Percentiles rank a stretch among this genome's conserved stretches.
phyloP scores from a whole-genome alignment of 1,140 invertebrate species.

The Ditylenchus dipsaci region DNA sequence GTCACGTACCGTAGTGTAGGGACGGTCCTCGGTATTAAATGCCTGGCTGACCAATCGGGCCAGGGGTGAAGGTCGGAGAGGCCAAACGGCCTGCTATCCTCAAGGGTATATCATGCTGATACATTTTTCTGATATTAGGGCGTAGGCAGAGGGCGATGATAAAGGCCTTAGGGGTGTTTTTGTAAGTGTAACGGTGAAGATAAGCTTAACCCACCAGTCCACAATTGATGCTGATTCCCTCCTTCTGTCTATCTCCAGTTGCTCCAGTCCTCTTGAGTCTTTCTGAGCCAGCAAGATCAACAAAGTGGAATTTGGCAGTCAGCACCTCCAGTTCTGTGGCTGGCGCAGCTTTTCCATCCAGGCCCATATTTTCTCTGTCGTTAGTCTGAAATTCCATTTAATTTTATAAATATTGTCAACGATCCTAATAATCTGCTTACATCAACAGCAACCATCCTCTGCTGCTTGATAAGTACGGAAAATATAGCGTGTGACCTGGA shows the following conservation, averaged over 20 bases:
- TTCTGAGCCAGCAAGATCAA: conserved; percentile 64
- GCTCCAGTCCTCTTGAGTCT: conserved; percentile 63
- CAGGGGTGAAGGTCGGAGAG: no score
- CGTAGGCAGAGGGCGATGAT: no score
- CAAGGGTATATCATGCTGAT: no score
- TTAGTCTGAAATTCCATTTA: conserved; percentile 10
- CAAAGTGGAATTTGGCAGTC: conserved; percentile 64
- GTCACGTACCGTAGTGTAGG: no score
- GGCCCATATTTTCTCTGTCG: conserved; percentile 4
- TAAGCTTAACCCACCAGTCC: conserved; percentile 62
- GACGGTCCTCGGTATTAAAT: no score
- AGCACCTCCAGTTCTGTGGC: conserved; percentile 58
- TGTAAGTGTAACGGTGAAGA: no score
- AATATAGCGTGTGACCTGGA: conserved; percentile 91
- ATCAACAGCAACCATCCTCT: conserved; percentile 18
- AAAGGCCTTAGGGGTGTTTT: no score
- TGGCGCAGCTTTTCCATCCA: neutral
- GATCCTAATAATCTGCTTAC: conserved; percentile 10
- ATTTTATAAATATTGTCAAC: neutral
- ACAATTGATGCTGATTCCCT: conserved; percentile 64
- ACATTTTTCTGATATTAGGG: no score
- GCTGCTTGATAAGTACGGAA: conserved; percentile 61
- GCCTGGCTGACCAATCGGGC: no score
- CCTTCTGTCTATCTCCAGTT: conserved; percentile 63
- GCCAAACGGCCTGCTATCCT: no score